Base-by-base conservation (phyloP, 2,888 invertebrate species). In the Diloba caeruleocephala region DNA sequence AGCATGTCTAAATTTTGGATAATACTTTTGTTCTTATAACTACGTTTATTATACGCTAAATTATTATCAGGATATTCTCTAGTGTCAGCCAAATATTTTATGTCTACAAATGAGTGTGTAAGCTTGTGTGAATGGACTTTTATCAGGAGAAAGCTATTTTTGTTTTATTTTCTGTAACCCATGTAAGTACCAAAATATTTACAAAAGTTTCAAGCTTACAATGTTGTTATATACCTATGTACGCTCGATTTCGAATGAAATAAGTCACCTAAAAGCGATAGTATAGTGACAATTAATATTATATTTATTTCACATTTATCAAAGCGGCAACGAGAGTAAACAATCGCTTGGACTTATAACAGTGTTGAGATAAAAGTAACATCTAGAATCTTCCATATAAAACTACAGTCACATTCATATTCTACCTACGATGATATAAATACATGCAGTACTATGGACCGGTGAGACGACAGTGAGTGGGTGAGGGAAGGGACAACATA, bases 11-110 rank as follows among this genome's bases (percentile, higher is more conserved):
- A 89, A 85, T 85, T 72, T 90, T 90, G 92, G 90, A 88, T 92
- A 92, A 92, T 92, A 92, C 92, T 92, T 92, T 90, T 85, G 84
- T 88, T 85, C 92, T 92, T 91, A 88, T 57, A 81, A 61, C 88
- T 89, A 89, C 76, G 74, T 84, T n/a, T 82, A 81, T 69, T 84
- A 88, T 89, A 91, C 80, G 78, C 89, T 91, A 90, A 87, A 79
- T 91, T 91, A 90, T 91, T 89, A 91, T 91, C 88, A 78, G 88
- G 76, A 82, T 91, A 90, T 80, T 81, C 76, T 81, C 83, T 85
- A 90, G 82, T 84, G 84, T 85, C 78, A 84, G 87, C 85, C 80
- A 81, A 84, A 81, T 83, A 82, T 81, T 76, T 53, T 66, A 67
- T 64, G 77, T 80, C 87, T 89, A 89, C 84, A 67, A 78, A 79